phyloP scores from a whole-genome alignment of 2,797 vertebrate genomes.

The Semaprochilodus insignis region DNA sequence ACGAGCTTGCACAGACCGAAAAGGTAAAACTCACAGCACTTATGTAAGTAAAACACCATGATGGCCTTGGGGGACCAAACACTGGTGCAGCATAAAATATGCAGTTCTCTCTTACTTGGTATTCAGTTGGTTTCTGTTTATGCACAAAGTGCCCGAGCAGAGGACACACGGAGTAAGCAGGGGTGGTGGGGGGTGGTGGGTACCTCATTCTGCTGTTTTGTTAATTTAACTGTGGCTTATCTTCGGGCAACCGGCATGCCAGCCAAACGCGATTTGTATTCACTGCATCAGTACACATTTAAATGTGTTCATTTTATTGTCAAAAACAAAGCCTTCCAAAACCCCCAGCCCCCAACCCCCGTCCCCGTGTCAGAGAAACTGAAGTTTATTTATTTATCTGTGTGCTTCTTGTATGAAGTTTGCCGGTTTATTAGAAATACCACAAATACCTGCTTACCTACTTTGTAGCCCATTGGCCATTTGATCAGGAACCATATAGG shows the following conservation, averaged over 20 bases:
- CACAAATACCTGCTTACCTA: neutral
- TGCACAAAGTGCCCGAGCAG: neutral
- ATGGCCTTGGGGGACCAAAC: slow-evolving; percentile 2
- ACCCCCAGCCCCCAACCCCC: too few species aligned
- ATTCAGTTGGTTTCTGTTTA: slow-evolving; percentile 11
- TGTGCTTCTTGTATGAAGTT: neutral
- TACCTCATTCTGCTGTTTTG: neutral
- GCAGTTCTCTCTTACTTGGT: neutral
- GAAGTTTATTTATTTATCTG: neutral
- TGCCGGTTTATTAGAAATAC: neutral
- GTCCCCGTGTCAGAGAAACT: neutral
- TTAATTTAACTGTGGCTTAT: slow-evolving; percentile 11
- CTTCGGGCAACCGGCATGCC: neutral
- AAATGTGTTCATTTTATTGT: slow-evolving; percentile 1
- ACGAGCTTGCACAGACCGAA: slow-evolving; percentile 89
- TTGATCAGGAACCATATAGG: neutral
- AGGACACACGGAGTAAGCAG: neutral
- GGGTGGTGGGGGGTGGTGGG: neutral
- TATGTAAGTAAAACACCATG: neutral
- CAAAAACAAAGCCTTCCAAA: neutral
- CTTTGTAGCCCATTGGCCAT: too few species aligned
- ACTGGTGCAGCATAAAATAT: slow-evolving; percentile 3
- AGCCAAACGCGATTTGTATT: neutral
- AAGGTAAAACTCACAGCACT: slow-evolving; percentile 81
- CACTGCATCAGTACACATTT: neutral